Evolutionary conservation across 2,797 vertebrate species (phyloP), one percentile per base, ranked within the genome.

Genomic region (Salarias fasciatus): DNA sequence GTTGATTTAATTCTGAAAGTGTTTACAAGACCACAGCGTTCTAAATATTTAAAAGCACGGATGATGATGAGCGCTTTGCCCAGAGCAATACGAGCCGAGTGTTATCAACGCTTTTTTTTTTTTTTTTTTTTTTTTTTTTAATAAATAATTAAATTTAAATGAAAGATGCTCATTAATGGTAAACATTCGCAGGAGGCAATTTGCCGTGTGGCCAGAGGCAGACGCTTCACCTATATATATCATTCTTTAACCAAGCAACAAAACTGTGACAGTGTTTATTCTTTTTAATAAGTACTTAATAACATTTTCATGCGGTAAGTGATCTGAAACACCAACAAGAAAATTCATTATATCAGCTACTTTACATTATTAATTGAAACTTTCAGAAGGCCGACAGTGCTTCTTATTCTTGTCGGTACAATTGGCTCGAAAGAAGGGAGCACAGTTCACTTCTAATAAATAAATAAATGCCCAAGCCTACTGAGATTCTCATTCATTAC

Each of bases 1-100:
- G 59, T 45, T 64, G 58, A 72, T 63, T 64, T 48, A 31, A 60
- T 58, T 48, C 11, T 42, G 13, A 3, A 30, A 43, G 69, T 63
- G 46, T 77, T 63, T 37, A 58, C 38, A 41, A 1, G 43, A 41
- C 12, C 35, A 11, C 6, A 28, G 47, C 8, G 42, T 62, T 45
- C 43, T 55, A 41, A 38, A 51, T 58, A 33, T 24, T 53, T 49
- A 33, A 52, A 48, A 71, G 31, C 5, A 57, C 3, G 55, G 30
- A 30, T 7, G 28, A 49, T 0, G 18, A 54, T 9, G 28, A 58
- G 13, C 35, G 5, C 35, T 64, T 57, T 15, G 35, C 47, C 50
- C 35, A 8, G 28, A 63, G 50, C 66, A 11, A 28, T 30, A 50
- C 35, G 11, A 10, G n/a, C 47, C 56, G 14, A 15, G n/a, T 46